phyloP scores from a whole-genome alignment of 2,797 vertebrate genomes.

The Pteropus rufus region DNA sequence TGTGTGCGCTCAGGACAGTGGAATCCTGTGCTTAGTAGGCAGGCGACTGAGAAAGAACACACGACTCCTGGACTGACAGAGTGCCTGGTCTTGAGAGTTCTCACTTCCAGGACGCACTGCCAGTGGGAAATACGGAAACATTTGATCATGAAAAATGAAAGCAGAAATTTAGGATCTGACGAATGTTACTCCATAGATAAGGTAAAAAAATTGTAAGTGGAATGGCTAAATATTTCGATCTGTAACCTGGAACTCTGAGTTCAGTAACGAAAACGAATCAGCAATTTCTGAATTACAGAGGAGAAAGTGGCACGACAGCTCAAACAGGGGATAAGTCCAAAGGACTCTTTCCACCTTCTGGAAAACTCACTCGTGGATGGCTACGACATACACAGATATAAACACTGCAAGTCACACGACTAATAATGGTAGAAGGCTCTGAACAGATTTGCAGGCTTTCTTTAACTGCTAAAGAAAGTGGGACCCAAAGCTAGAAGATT shows the following conservation, averaged over 20 bases:
- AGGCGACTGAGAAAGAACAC: not conserved
- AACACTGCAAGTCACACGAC: not conserved
- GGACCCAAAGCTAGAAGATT: not conserved
- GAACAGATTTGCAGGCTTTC: not conserved
- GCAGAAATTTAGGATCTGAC: not conserved
- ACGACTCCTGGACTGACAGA: not conserved
- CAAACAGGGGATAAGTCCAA: not conserved
- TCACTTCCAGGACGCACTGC: not conserved
- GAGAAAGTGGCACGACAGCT: not conserved
- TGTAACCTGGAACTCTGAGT: not conserved
- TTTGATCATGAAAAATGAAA: not conserved
- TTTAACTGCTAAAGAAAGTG: not conserved
- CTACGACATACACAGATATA: not conserved
- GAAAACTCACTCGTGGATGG: not conserved
- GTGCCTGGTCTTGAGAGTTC: not conserved
- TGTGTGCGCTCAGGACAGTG: not conserved
- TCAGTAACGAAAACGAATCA: slow-evolving; percentile 36
- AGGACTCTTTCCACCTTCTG: not conserved
- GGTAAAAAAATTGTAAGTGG: not conserved
- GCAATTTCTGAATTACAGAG: not conserved
- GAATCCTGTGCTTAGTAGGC: not conserved
- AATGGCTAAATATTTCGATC: not conserved
- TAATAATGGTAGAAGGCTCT: not conserved
- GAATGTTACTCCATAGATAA: not conserved
- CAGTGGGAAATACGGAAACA: not conserved